These are phyloP conservation scores for Archaeoteleia sp. DNA, from an alignment of 2,888 invertebrate species.

Conservation along the genomic window DNA sequence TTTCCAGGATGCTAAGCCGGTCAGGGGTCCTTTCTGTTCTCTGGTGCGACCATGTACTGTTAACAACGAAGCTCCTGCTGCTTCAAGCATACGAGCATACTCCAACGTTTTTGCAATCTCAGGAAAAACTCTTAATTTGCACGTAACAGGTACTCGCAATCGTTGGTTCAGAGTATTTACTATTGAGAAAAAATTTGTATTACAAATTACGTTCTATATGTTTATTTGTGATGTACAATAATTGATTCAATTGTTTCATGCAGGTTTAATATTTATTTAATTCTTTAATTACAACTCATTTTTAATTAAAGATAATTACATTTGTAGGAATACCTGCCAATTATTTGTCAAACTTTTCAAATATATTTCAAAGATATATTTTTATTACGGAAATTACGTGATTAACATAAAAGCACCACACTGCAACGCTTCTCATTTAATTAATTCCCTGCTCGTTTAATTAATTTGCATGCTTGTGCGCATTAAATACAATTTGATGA, in stretches of 20 bases:
- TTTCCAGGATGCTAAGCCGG: slow-evolving; percentile 95
- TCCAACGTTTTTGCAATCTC: slow-evolving; percentile 88
- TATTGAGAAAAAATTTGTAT: slow-evolving; percentile 75
- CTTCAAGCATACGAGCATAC: slow-evolving; percentile 96
- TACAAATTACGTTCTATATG: slow-evolving; percentile 4
- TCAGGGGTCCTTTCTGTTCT: slow-evolving; percentile 96
- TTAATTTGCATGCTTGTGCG: no score
- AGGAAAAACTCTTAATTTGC: slow-evolving; percentile 95
- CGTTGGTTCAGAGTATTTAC: slow-evolving; percentile 83
- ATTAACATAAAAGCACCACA: neutral
- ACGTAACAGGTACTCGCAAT: slow-evolving; percentile 92
- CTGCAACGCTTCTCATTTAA: no score
- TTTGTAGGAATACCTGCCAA: no score
- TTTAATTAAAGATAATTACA: no score
- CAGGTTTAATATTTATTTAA: no score
- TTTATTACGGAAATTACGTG: no score
- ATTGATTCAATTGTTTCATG: no score
- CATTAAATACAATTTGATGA: neutral
- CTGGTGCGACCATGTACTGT: slow-evolving; percentile 97
- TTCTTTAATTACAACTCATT: no score
- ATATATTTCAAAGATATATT: no score
- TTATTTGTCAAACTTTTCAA: no score
- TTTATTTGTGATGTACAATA: neutral
- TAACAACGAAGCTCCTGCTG: slow-evolving; percentile 92
- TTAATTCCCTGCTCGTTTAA: no score